Evolutionary conservation across 2,797 vertebrate species (phyloP).

Genomic region (Aratinga solstitialis): DNA sequence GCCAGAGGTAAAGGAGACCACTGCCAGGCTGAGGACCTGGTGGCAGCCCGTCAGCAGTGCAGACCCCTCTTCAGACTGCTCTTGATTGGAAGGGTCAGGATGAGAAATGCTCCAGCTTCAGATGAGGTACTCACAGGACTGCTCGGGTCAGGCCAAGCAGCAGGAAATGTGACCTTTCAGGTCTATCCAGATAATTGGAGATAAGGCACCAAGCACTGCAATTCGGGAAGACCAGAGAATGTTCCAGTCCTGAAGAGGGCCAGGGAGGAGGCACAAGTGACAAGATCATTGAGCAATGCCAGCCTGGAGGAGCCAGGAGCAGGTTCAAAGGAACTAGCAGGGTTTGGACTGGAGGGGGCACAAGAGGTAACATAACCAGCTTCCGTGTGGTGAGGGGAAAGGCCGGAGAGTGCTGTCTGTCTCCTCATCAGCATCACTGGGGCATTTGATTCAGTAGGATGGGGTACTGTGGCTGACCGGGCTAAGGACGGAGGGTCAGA

Average conservation of each 20-base stretch:
- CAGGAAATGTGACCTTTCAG: not conserved
- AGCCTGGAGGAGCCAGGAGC: rapidly evolving
- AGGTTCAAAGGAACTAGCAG: not conserved
- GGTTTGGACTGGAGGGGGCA: not conserved
- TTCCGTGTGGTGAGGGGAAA: not conserved
- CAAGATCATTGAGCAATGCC: not conserved
- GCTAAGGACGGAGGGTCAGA: not conserved
- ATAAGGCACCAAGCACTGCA: not conserved
- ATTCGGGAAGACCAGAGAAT: not conserved
- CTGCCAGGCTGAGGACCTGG: not conserved
- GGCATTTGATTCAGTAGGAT: not conserved
- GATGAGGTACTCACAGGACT: not conserved
- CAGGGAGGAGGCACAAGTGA: not conserved
- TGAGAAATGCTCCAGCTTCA: not conserved
- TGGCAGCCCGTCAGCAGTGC: not conserved
- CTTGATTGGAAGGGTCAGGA: not conserved
- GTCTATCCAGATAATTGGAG: not conserved
- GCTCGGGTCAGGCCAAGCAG: not conserved
- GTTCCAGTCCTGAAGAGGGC: not conserved
- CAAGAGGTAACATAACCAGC: rapidly evolving
- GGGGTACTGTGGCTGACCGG: rapidly evolving
- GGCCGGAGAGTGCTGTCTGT: not conserved
- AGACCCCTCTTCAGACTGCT: not conserved
- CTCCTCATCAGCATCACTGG: not conserved
- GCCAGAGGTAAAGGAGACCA: not conserved